These are phyloP conservation scores for Semaprochilodus insignis DNA, from an alignment of 2,797 vertebrate genomes.

Conservation along the genomic window DNA sequence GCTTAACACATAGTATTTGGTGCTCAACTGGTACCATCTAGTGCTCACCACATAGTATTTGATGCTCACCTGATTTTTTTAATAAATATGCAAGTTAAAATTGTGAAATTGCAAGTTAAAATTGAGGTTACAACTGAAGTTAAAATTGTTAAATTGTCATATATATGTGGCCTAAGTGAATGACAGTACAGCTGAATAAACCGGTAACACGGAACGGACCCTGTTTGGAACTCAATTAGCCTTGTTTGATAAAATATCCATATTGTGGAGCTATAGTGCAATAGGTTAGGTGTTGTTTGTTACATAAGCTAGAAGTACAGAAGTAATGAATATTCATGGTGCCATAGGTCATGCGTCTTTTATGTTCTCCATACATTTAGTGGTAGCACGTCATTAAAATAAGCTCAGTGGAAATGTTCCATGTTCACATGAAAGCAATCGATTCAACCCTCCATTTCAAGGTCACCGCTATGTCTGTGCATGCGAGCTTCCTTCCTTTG, in stretches of 20 bases:
- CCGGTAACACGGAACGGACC: too few species aligned
- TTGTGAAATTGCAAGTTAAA: too few species aligned
- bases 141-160: too few species aligned
- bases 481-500: neutral
- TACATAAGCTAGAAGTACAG: neutral
- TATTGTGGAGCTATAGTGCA: neutral
- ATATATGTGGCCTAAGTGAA: too few species aligned
- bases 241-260: neutral
- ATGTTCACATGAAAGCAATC: conserved; percentile 2
- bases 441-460: neutral
- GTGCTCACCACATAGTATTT: too few species aligned
- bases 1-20: too few species aligned
- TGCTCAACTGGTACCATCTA: too few species aligned
- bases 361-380: neutral
- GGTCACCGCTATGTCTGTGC: neutral
- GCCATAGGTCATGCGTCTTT: neutral
- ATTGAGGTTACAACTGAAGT: too few species aligned
- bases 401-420: neutral
- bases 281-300: neutral
- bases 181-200: too few species aligned
- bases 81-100: too few species aligned
- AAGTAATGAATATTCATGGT: neutral
- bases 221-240: neutral
- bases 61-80: too few species aligned
- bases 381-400: neutral